Percentiles rank a stretch among this genome's conserved stretches.
phyloP scores from a whole-genome alignment of 2,113 vertebrate genomes.

The Cephalophus harveyi region DNA sequence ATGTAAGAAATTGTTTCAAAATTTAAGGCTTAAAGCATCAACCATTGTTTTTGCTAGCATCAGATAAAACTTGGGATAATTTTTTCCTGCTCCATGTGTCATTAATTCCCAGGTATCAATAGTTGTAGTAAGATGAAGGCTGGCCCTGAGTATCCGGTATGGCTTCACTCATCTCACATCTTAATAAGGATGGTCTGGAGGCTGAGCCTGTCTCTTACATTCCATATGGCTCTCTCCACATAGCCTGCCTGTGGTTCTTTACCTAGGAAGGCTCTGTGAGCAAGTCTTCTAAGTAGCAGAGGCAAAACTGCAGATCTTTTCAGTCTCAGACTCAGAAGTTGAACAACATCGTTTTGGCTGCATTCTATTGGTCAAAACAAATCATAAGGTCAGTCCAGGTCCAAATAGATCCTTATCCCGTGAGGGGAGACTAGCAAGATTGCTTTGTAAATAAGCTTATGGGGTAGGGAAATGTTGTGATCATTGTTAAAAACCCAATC shows the following conservation, averaged over 20 bases:
- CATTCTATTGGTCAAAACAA: background rate
- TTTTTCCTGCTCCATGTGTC: background rate
- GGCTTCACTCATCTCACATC: background rate
- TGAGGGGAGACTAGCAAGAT: background rate
- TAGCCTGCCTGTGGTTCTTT: background rate
- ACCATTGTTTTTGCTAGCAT: background rate
- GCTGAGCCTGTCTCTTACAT: background rate
- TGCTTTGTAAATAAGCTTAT: background rate
- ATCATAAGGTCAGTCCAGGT: background rate
- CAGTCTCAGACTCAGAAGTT: background rate
- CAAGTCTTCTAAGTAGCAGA: background rate
- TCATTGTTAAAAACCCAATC: background rate
- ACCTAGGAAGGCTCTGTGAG: background rate
- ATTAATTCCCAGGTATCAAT: background rate
- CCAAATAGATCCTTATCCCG: background rate
- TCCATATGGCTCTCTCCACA: fast-evolving
- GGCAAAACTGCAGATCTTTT: background rate
- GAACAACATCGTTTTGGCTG: background rate
- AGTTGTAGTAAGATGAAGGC: background rate
- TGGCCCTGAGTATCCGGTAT: background rate
- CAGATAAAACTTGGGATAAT: background rate
- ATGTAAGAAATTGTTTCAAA: background rate
- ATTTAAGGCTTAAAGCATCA: background rate
- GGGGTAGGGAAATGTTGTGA: background rate
- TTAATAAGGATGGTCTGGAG: background rate